Percentiles rank a stretch among this genome's conserved stretches.
Conservation (phyloP, 2,113 vertebrate species). For the Smithornis capensis region DNA sequence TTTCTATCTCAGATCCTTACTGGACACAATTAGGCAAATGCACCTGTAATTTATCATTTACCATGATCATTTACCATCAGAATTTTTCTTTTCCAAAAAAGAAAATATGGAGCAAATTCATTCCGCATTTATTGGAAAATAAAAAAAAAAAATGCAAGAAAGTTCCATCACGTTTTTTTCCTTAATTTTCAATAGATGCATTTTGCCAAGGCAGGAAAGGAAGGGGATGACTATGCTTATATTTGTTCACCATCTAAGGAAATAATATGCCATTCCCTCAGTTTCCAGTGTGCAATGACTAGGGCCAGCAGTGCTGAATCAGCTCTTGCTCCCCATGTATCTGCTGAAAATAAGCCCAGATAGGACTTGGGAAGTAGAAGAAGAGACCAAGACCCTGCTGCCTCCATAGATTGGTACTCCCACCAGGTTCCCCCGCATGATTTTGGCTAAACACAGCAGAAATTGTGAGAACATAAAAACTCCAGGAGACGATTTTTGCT, state of each 20-base stretch:
- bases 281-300: background rate
- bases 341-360: background rate
- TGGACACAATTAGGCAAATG: background rate
- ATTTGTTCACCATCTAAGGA: background rate
- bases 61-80: background rate
- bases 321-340: background rate
- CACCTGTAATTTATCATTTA: background rate
- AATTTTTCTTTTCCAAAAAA: background rate
- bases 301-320: background rate
- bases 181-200: background rate
- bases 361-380: background rate
- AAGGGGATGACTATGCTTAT: background rate
- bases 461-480: background rate
- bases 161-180: background rate
- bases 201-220: background rate
- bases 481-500: rapidly evolving
- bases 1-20: background rate
- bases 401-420: background rate
- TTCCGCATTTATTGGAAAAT: background rate
- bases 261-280: background rate
- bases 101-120: background rate
- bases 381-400: background rate
- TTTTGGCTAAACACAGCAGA: background rate
- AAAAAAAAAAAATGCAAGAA: background rate
- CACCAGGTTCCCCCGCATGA: background rate